phyloP scores from a whole-genome alignment of 1,140 invertebrate species.

The Apis cerana region DNA sequence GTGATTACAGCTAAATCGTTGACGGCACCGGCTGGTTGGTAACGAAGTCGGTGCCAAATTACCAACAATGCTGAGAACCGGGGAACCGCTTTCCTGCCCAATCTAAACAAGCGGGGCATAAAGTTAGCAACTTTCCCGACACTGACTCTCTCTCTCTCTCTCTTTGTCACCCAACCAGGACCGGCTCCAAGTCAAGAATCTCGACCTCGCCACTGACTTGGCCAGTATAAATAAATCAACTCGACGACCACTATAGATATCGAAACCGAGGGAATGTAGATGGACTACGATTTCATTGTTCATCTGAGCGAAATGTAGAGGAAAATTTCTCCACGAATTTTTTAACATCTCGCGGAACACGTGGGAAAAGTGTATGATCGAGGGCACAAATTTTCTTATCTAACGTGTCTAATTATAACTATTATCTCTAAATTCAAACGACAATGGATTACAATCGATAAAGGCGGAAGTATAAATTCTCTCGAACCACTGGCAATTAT shows the following conservation, averaged over 20 bases:
- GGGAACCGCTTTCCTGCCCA: slow-evolving; percentile 72
- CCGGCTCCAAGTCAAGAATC: slow-evolving; percentile 62
- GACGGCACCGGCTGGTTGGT: slow-evolving; percentile 59
- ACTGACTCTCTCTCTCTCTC: slow-evolving; percentile 44
- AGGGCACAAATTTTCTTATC: too few relatives aligned
- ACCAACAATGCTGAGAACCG: slow-evolving; percentile 72
- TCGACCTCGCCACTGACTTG: slow-evolving; percentile 15
- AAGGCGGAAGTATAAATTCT: too few relatives aligned
- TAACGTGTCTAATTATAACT: too few relatives aligned
- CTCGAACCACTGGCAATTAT: too few relatives aligned
- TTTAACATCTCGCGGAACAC: too few relatives aligned
- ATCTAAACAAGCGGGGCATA: slow-evolving; percentile 77
- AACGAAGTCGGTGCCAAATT: slow-evolving; percentile 74
- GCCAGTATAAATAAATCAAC: slow-evolving; percentile 71
- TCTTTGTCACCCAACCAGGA: slow-evolving; percentile 63
- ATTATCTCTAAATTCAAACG: too few relatives aligned
- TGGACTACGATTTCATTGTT: background rate
- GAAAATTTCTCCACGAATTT: background rate
- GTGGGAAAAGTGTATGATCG: too few relatives aligned
- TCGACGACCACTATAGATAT: background rate
- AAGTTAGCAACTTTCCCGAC: slow-evolving; percentile 77
- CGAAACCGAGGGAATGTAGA: background rate
- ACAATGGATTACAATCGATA: too few relatives aligned
- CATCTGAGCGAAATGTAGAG: too few relatives aligned
- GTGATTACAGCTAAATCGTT: slow-evolving; percentile 62